A percentile compares a stretch with the other conserved stretches of the same genome.
These are phyloP conservation scores for Gonatopus flavifemur DNA, from an alignment of 1,140 invertebrate species.

Conservation along the genomic window DNA sequence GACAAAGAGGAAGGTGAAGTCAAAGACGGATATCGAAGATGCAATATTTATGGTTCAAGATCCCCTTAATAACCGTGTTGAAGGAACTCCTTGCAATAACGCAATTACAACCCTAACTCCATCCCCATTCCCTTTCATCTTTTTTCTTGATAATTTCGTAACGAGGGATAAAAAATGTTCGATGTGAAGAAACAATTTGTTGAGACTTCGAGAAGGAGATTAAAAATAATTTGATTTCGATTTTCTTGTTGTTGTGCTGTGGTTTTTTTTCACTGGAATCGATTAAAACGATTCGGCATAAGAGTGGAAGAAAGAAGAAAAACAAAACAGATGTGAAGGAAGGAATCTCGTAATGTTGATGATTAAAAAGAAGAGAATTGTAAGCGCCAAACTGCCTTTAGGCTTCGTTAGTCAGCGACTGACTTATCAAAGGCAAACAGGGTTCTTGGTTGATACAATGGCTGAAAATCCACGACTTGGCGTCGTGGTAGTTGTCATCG, in stretches of 20 bases:
- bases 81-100: too few relatives aligned
- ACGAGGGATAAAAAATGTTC: too few relatives aligned
- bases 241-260: too few relatives aligned
- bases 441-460: constrained; percentile 28
- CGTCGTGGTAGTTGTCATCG: too few relatives aligned
- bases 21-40: constrained; percentile 11
- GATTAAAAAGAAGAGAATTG: constrained; percentile 2
- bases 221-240: too few relatives aligned
- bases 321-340: neutral
- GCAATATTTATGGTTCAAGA: constrained; percentile 21
- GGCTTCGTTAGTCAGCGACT: constrained; percentile 28
- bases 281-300: too few relatives aligned
- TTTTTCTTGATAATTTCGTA: too few relatives aligned
- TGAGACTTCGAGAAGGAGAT: too few relatives aligned
- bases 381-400: constrained; percentile 16
- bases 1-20: constrained; percentile 5
- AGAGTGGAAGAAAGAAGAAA: constrained; percentile 19
- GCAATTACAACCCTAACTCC: too few relatives aligned
- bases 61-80: constrained; percentile 32
- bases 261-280: too few relatives aligned
- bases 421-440: constrained; percentile 34
- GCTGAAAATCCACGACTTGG: constrained; percentile 35
- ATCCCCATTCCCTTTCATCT: too few relatives aligned
- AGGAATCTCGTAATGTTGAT: constrained; percentile 5
- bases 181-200: too few relatives aligned